Conservation (phyloP, 2,113 vertebrate genomes). For the Turnix velox region DNA sequence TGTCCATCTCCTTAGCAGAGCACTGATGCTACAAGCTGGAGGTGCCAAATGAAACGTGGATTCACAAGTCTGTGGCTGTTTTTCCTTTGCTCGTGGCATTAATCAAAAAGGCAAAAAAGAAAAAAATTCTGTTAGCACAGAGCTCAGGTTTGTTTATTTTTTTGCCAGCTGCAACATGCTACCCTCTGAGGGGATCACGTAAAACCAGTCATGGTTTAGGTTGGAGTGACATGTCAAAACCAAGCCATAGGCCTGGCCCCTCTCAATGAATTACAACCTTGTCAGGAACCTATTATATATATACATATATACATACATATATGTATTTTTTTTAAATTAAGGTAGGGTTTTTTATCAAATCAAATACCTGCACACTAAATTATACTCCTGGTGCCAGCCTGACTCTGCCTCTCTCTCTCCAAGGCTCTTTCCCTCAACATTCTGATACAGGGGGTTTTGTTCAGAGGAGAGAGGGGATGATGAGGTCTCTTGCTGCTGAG, state of each 20-base stretch:
- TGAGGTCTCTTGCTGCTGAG: not conserved
- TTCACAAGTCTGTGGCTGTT: slow-evolving; percentile 69
- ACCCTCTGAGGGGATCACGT: slow-evolving; percentile 77
- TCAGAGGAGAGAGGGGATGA: not conserved
- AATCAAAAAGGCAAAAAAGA: slow-evolving; percentile 52
- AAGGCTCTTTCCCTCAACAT: slow-evolving; percentile 15
- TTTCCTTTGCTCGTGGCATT: slow-evolving; percentile 69
- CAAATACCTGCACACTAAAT: slow-evolving; percentile 79
- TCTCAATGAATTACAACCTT: slow-evolving; percentile 77
- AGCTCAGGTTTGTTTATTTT: slow-evolving; percentile 78
- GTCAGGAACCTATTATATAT: slow-evolving; percentile 70
- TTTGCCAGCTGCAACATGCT: slow-evolving; percentile 79
- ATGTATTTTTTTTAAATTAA: slow-evolving; percentile 65
- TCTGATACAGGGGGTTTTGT: slow-evolving; percentile 60
- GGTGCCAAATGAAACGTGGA: slow-evolving; percentile 53
- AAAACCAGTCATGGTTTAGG: slow-evolving; percentile 72
- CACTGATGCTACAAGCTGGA: not conserved
- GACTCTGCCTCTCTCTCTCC: slow-evolving; percentile 51
- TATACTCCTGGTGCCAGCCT: slow-evolving; percentile 76
- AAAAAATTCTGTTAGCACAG: slow-evolving; percentile 64
- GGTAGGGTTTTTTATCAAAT: slow-evolving; percentile 76
- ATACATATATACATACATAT: not conserved
- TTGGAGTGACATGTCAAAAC: slow-evolving; percentile 69
- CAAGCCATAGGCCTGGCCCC: slow-evolving; percentile 62
- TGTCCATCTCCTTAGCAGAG: slow-evolving; percentile 14